phyloP scores from a whole-genome alignment of 2,113 vertebrate species.

The Protobothrops flavoviridis region DNA sequence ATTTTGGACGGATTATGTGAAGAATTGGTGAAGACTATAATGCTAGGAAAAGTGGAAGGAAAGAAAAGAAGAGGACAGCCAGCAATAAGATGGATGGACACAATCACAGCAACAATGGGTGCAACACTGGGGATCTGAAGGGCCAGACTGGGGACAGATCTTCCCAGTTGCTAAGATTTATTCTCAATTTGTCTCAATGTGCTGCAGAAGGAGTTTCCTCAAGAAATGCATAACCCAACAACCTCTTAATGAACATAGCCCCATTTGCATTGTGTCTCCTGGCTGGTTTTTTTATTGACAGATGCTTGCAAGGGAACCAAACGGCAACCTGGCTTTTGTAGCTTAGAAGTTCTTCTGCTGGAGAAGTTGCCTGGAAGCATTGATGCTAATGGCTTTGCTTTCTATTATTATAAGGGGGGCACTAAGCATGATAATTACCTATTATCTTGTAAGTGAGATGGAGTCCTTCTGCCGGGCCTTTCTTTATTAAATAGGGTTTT shows the following conservation, averaged over 20 bases:
- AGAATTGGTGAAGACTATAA: too few species aligned
- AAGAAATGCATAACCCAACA: background rate
- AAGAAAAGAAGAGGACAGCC: background rate
- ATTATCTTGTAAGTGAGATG: conserved; percentile 84
- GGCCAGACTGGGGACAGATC: background rate
- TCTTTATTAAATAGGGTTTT: conserved; percentile 87
- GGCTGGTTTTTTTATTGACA: background rate
- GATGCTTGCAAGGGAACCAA: background rate
- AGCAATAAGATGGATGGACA: background rate
- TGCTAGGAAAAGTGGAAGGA: background rate
- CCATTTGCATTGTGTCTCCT: background rate
- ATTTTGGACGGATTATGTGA: too few species aligned
- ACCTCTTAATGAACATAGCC: background rate
- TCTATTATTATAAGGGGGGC: background rate
- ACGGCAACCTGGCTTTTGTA: background rate
- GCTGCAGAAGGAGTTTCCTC: background rate
- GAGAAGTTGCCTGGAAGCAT: background rate
- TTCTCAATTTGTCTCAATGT: background rate
- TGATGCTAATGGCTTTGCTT: background rate
- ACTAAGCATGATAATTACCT: conserved; percentile 72
- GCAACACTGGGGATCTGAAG: background rate
- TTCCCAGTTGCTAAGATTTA: background rate
- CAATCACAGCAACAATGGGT: background rate
- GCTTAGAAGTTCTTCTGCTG: background rate
- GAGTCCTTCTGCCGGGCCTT: conserved; percentile 82